Base-by-base conservation (phyloP, 1,140 invertebrate genomes). In the Apis laboriosa region DNA sequence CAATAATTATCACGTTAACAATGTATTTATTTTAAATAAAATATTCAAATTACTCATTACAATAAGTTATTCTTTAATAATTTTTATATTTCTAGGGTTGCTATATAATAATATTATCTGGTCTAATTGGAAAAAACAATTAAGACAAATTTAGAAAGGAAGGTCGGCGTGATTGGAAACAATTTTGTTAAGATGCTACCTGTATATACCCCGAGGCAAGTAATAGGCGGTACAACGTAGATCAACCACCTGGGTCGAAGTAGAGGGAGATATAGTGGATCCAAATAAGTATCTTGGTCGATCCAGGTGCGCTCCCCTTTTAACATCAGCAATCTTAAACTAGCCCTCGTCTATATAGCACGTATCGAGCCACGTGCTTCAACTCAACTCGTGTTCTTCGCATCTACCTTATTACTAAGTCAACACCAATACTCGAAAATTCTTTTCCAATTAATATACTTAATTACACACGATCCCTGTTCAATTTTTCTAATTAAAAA, bases 271-370 rank as follows among this genome's bases (percentile, higher is more conserved):
- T 87, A 70, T 63, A 68, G 43, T 58, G 73, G 56, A 87, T 78
- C 76, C 78, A 88, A 85, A 88, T 85, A 87, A 88, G 86, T 71
- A 87, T 84, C 82, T 78, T 72, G 70, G 53, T 64, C 64, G 77
- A 87, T 88, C 86, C 86, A 88, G 86, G 78, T 85, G 83, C 28
- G 78, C 66, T 82, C 80, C 66, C 85, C 74, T 87, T 88, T 87
- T 87, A 87, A 84, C 86, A 85, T 85, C 86, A 74, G 78, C 49
- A 84, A 88, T 85, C 83, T 87, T 78, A 77, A 87, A 85, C 73
- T 81, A 87, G 83, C 74, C 67, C 34, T 60, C 68, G 66, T 75
- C 72, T 60, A 87, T 61, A 55, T 24, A 49, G 53, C 60, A 66
- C 58, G 68, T 17, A n/a, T 19, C 43, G 60, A 74, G 77, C 60